Base-by-base conservation (phyloP, 2,113 vertebrate genomes). In the Indicator indicator region DNA sequence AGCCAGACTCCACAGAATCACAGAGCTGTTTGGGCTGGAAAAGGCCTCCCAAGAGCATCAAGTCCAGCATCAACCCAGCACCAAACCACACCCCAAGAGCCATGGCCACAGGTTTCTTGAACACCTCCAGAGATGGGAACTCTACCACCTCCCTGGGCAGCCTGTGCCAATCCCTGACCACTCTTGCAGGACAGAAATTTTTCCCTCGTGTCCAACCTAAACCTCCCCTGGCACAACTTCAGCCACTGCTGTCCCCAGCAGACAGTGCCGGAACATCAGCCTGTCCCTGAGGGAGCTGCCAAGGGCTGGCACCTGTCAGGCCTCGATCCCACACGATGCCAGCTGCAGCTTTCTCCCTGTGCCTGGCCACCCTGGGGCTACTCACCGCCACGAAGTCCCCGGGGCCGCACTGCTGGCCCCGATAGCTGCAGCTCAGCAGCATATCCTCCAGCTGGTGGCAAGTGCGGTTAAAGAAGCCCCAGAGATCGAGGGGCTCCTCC, bases 401-500 rank as follows among this genome's bases (percentile, higher is more conserved):
- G 1, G 98, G 97, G 42, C 98, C 98, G 1, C 99, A 99, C 16
- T 96, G 98, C 33, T 96, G 69, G 54, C 99, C 98, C 9, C 98
- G 97, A 95, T 98, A 99, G 64, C 91, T 97, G 81, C 99, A 99
- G 72, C 98, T 98, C 88, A 99, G 98, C 97, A 99, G 97, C 97
- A 99, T 99, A 67, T 99, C 99, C 33, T 99, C 98, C 30, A 99
- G 98, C 88, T 97, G 98, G 95, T 99, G 98, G 59, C 98, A 98
- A 38, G 99, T 99, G 56, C 98, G 98, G 92, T 98, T 99, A 96
- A 98, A 99, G 96, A 99, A 99, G 88, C 98, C 98, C 0, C 98
- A 98, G 82, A 99, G 80, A 95, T 98, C 98, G 91, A 99, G 98
- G 30, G 98, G 98, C 48, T 98, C 95, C 0, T 97, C 97, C 38